Base-by-base conservation (phyloP, 2,888 invertebrate genomes). In the Rosalia funebris region DNA sequence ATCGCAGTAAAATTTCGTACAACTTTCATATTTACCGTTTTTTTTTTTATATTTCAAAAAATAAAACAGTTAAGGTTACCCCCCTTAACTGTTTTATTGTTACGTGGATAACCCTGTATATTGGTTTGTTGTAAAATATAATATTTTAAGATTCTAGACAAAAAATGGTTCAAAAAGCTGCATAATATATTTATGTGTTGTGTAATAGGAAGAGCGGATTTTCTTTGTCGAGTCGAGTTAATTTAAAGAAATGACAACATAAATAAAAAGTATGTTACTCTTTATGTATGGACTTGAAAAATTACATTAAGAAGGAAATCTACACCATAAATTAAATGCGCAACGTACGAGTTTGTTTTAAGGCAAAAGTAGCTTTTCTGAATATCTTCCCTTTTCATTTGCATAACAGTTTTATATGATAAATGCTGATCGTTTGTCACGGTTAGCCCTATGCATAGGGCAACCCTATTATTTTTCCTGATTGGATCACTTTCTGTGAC, bases 401-500 rank as follows among this genome's bases (percentile, higher is more conserved):
- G 67, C 71, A 70, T 68, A 68, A 57, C 63, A 62, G 66, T 69
- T 67, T 67, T 61, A 55, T 61, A 69, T 71, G 74, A 74, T 67
- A 67, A 71, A 74, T 73, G 71, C 62, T 54, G 19, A 55, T 59
- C 66, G 69, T 74, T 72, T 71, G 66, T 74, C 73, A 71, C 65
- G 65, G 65, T 68, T 70, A 70, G 65, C 69, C 68, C 72, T 72
- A 62, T 69, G 67, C 71, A 69, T 69, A 69, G 72, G 77, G 74
- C 77, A 74, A 70, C 73, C 73, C 76, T 76, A 78, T 78, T 79
- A 78, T 77, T 78, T 77, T 76, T 73, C 71, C 73, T 77, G 78
- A 79, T 79, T 79, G 77, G 76, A 75, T 75, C 77, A 75, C 77
- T 77, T 76, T 74, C 71, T 68, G 72, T 77, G 78, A 77, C 77